Conservation (phyloP, 2,888 invertebrate species). For the Proisotoma minuta region DNA sequence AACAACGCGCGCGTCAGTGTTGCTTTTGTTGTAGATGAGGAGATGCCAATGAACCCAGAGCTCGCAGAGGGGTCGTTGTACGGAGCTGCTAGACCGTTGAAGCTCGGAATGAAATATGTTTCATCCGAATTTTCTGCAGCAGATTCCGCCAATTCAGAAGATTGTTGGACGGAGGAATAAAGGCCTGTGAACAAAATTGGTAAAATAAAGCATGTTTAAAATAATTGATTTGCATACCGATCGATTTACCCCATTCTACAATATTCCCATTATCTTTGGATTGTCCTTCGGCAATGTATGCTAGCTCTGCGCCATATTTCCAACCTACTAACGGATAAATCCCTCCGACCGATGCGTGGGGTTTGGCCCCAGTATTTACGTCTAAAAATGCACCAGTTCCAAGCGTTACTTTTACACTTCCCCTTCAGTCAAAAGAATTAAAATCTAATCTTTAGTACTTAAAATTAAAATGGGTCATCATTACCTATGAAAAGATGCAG, state of each 20-base stretch:
- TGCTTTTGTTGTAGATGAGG: conserved; percentile 66
- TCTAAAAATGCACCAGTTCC: conserved; percentile 89
- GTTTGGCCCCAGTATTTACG: conserved; percentile 69
- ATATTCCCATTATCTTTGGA: conserved; percentile 83
- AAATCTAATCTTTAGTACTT: no score
- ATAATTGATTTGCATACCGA: conserved; percentile 35
- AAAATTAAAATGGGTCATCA: no score
- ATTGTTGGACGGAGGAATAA: conserved; percentile 62
- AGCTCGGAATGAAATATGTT: conserved; percentile 82
- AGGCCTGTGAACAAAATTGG: conserved; percentile 56
- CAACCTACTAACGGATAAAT: conserved; percentile 90
- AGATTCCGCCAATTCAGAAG: conserved; percentile 63
- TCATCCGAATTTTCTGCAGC: conserved; percentile 69
- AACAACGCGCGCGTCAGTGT: conserved; percentile 77
- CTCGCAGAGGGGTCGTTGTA: conserved; percentile 80
- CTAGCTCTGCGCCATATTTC: conserved; percentile 60
- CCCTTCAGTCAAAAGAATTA: no score
- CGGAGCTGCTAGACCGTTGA: conserved; percentile 84
- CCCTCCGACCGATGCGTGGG: conserved; percentile 69
- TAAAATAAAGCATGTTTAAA: not conserved
- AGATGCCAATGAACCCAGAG: conserved; percentile 72
- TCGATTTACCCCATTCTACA: conserved; percentile 72
- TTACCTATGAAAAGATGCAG: conserved; percentile 72
- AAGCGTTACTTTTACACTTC: conserved; percentile 80
- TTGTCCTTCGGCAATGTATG: conserved; percentile 77